Evolutionary conservation across 2,113 vertebrate species (phyloP).

Genomic region (Climacteris rufus): DNA sequence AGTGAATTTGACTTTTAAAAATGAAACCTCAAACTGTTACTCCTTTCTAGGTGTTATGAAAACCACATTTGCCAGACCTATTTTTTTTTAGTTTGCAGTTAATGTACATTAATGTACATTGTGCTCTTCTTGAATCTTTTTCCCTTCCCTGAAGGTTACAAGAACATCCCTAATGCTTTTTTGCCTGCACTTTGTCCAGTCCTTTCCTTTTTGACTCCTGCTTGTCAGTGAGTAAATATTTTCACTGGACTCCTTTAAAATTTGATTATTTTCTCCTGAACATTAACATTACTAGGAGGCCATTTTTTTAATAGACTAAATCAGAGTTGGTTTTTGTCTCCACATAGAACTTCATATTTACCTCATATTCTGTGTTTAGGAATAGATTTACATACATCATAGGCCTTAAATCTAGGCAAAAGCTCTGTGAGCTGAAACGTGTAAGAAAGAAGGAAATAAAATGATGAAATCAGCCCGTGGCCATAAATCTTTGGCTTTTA

Average conservation of each 20-base stretch:
- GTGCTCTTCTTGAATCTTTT: background rate
- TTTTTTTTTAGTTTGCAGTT: background rate
- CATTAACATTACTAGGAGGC: background rate
- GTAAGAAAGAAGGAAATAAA: background rate
- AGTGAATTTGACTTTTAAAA: background rate
- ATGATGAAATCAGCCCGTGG: background rate
- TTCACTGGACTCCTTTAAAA: background rate
- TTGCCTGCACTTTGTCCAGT: background rate
- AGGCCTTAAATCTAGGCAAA: background rate
- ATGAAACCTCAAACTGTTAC: background rate
- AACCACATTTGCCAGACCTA: background rate
- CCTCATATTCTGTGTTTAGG: background rate
- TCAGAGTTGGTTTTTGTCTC: background rate
- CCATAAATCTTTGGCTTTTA: background rate
- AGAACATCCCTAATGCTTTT: background rate
- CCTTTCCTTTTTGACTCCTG: background rate
- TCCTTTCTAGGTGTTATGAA: background rate
- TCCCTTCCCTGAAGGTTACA: background rate
- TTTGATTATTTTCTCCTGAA: background rate
- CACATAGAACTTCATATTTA: background rate
- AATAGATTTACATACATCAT: background rate
- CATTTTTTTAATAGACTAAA: background rate
- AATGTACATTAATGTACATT: background rate
- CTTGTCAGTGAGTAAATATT: background rate
- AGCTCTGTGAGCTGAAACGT: background rate